phyloP scores from a whole-genome alignment of 2,888 invertebrate genomes.

The Prostheceraeus crozeri region DNA sequence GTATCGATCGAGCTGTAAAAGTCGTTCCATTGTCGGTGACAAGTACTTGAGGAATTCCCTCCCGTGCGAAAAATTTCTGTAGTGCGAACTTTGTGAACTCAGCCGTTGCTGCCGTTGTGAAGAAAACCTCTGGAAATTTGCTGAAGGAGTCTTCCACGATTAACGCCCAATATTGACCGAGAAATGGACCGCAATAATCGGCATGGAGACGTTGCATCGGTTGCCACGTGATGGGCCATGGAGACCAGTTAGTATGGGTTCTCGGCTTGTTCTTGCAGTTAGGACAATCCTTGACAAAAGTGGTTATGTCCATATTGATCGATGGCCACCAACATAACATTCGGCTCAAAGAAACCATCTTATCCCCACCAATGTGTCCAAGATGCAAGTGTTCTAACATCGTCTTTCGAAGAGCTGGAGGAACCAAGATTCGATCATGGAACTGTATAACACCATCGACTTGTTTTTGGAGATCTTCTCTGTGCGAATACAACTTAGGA shows the following conservation, averaged over 20 bases:
- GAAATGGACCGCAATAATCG: background rate
- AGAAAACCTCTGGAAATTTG: constrained; percentile 18
- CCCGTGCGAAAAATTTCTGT: constrained; percentile 18
- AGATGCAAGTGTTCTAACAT: constrained; percentile 12
- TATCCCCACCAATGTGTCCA: constrained; percentile 5
- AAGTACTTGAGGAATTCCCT: background rate
- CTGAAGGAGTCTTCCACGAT: background rate
- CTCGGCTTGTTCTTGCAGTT: constrained; percentile 8
- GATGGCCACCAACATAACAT: constrained; percentile 13
- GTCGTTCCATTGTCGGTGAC: no score
- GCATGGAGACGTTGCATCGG: constrained; percentile 11
- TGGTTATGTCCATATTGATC: constrained; percentile 16
- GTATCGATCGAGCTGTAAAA: no score
- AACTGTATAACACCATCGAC: no score
- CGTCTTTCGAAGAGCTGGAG: no score
- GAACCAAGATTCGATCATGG: no score
- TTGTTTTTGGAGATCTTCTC: no score
- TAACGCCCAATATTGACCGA: constrained; percentile 16
- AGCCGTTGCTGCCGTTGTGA: constrained; percentile 8
- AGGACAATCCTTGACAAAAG: constrained; percentile 1
- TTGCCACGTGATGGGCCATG: constrained; percentile 12
- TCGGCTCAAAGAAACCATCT: background rate
- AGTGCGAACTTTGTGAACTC: background rate
- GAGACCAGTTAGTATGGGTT: constrained; percentile 4
- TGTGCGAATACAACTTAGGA: no score